phyloP scores from a whole-genome alignment of 2,113 vertebrate genomes.

The Pavo muticus region DNA sequence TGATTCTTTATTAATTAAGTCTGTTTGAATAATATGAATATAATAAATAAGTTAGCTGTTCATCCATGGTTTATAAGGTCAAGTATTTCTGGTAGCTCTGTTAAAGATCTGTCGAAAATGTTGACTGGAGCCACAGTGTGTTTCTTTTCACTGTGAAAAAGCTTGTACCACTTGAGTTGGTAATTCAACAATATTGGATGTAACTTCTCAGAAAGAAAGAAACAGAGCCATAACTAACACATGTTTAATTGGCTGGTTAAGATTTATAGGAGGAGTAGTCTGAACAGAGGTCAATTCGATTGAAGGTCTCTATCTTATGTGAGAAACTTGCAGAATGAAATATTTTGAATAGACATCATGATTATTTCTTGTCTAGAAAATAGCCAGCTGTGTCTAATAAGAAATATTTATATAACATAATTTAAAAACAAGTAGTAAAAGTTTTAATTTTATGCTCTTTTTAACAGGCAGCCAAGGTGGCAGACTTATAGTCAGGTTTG shows the following conservation, averaged over 20 bases:
- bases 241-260: neutral
- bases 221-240: neutral
- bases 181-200: neutral
- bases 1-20: neutral
- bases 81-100: neutral
- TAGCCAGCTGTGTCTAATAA: neutral
- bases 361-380: neutral
- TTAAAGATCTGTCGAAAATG: neutral
- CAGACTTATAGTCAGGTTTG: neutral
- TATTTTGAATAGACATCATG: neutral
- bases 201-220: neutral
- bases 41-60: neutral
- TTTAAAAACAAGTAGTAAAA: neutral
- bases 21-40: neutral
- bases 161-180: neutral
- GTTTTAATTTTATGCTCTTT: slow-evolving; percentile 32
- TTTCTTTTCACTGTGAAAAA: neutral
- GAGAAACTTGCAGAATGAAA: neutral
- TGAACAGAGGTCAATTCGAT: rapidly evolving
- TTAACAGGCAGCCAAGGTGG: neutral
- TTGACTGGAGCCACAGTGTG: neutral
- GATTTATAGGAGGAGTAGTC: neutral
- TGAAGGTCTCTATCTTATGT: neutral
- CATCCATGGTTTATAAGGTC: neutral
- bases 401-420: neutral